Evolutionary conservation across 2,888 invertebrate genomes (phyloP), one percentile per base, ranked within the genome.

Genomic region (Syrista parreyssii): DNA sequence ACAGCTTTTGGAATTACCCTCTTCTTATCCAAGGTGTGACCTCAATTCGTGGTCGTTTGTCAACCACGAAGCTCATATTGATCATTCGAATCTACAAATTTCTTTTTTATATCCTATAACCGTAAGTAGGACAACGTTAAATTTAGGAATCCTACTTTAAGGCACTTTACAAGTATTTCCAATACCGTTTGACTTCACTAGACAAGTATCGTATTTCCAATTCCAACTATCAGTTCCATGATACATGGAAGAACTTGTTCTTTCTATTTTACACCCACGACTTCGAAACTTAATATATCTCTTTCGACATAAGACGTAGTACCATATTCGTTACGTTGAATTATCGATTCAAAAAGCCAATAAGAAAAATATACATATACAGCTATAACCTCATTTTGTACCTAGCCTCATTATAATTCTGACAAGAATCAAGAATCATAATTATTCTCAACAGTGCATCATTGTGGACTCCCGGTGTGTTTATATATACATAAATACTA

Each of bases 1-100:
- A 80, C 82, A 76, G 31, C 31, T 15, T 71, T 33, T 33, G 33
- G 31, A 33, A 33, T 31, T 32, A 31, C 15, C 31, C 3, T 11
- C 71, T 71, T 71, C 11, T 71, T 71, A 23, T 33, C 71, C 71
- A 30, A 33, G 71, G 71, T 71, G 71, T 23, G 23, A 55, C 23
- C 55, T 55, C 55, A 55, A 55, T 55, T 9, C 9, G 55, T 55
- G 9, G 23, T 55, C 55, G 55, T 55, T 55, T 55, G 55, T 55
- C 55, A 55, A 55, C 23, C 23, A 23, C 9, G 23, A 9, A 23
- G 55, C 55, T 55, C 55, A 9, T 55, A 55, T 55, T 23, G 55
- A 55, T 55, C 23, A 2, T 55, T 55, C 9, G 55, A 55, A 23
- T 55, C 55, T 55, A 55, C 23, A 40, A 6, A 15, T 15, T 15